Base-by-base conservation (phyloP, 2,797 vertebrate species). In the Cichlasoma orientale region DNA sequence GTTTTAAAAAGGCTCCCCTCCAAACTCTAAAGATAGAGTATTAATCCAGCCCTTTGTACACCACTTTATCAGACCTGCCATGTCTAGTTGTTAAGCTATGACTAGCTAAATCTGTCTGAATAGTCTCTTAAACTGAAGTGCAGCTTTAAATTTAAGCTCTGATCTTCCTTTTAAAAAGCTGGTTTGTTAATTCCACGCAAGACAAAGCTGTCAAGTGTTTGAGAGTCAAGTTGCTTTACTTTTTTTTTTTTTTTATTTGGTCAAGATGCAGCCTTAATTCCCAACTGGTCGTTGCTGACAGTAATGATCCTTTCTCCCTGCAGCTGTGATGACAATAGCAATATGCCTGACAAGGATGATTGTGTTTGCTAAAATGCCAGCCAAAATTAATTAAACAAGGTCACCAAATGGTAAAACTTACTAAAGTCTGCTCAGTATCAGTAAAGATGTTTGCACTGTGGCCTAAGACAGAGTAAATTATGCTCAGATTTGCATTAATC, bases 381-480 rank as follows among this genome's bases (percentile, higher is more conserved):
- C 25, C 74, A 74, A 83, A 92, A 87, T 86, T 66, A 87, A 90
- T 90, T 83, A 81, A 82, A 82, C 59, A 25, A 77, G 89, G 71
- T 71, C 53, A 77, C 54, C 66, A 86, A 90, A 88, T 68, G 68
- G 58, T 41, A 77, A 78, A 88, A 87, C 82, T 59, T 29, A 21
- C 14, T 12, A 47, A 82, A 91, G 84, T 86, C 59, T 78, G 75
- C 63, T 83, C 72, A n/a, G 52, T 75, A 84, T 87, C 74, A 75
- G 68, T 38, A 29, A 83, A 82, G 75, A 79, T 84, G 84, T 88
- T 88, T 85, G 82, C 83, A 79, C 80, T 84, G 56, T 80, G 79
- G 74, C 36, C 14, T 29, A 57, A 81, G 74, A 83, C 27, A 54
- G 36, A 59, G 56, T 68, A 82, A 78, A 83, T 89, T 84, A 79